Base-by-base conservation (phyloP, 2,888 invertebrate species). In the Tillus elongatus region DNA sequence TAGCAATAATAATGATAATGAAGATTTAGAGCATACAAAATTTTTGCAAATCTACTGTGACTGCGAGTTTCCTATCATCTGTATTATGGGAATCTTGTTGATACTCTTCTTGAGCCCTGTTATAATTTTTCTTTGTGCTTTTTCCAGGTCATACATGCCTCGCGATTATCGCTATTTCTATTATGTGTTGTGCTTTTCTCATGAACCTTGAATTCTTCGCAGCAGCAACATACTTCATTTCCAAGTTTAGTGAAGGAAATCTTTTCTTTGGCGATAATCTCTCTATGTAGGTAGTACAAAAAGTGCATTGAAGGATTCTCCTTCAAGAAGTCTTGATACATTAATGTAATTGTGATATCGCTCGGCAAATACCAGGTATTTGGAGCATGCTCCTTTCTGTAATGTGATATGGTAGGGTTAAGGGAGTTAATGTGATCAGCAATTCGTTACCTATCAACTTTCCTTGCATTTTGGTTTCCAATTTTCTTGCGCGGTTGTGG, bases 341-440 rank as follows among this genome's bases (percentile, higher is more conserved):
- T 49, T 9, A 41, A 30, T 13, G 39, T 44, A 34, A 49, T 40
- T n/a, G 33, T 47, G 24, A 47, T 37, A 33, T 51, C 46, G 41
- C 46, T 44, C 6, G 49, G 42, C 13, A 47, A 36, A 29, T 50
- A 50, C 14, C 31, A 34, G 28, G 40, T 32, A 16, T 47, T 47
- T 3, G 50, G 50, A 4, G 47, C 48, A 39, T 51, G 49, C 35
- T 49, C 48, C 24, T 45, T 35, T 24, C 48, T 33, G 30, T 49
- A 50, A 36, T 50, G 49, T 15, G 49, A 46, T 8, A 43, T 32
- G 11, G 39, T 31, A 9, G 43, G 35, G 27, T 41, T 39, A 40
- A 41, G 43, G 15, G 33, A 33, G 15, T 43, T 37, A 13, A 43
- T 43, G 26, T 43, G 43, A 10, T 33, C 34, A n/a, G 19, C 28